Conservation (phyloP, 2,888 invertebrate genomes). For the Noctua janthina region DNA sequence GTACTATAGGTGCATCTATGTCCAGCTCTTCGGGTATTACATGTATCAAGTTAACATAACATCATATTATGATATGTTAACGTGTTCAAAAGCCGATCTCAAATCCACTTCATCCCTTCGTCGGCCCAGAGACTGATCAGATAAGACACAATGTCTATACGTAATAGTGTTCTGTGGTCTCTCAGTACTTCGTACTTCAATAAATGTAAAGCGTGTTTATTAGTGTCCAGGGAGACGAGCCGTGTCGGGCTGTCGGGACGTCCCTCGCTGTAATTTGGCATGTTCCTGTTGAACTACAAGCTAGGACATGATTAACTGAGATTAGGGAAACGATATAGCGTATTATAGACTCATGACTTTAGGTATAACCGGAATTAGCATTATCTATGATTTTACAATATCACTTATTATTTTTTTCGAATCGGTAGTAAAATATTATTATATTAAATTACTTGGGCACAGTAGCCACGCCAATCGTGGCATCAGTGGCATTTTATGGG, state of each 20-base stretch:
- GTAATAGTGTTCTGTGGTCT: neutral
- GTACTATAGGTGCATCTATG: neutral
- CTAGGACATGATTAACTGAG: conserved; percentile 17
- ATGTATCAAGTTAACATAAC: neutral
- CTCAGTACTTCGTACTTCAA: neutral
- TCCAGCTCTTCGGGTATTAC: too few relatives aligned
- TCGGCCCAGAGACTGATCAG: neutral
- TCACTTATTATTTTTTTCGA: too few relatives aligned
- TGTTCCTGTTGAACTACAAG: conserved; percentile 13
- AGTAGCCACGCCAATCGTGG: too few relatives aligned
- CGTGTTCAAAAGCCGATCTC: neutral
- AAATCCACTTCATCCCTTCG: neutral
- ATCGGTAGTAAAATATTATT: too few relatives aligned
- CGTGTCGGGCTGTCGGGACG: conserved; percentile 40
- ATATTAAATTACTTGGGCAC: too few relatives aligned
- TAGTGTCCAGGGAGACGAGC: conserved; percentile 51
- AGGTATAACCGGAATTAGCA: neutral
- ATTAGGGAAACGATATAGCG: conserved; percentile 27
- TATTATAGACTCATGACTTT: conserved; percentile 2
- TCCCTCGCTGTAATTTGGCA: conserved; percentile 11
- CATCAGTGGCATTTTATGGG: too few relatives aligned
- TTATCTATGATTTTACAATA: neutral
- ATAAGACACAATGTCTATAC: neutral
- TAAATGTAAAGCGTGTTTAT: conserved; percentile 43
- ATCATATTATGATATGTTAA: neutral